Evolutionary conservation across 2,888 invertebrate species (phyloP).

Genomic region (Esperia sulphurella): DNA sequence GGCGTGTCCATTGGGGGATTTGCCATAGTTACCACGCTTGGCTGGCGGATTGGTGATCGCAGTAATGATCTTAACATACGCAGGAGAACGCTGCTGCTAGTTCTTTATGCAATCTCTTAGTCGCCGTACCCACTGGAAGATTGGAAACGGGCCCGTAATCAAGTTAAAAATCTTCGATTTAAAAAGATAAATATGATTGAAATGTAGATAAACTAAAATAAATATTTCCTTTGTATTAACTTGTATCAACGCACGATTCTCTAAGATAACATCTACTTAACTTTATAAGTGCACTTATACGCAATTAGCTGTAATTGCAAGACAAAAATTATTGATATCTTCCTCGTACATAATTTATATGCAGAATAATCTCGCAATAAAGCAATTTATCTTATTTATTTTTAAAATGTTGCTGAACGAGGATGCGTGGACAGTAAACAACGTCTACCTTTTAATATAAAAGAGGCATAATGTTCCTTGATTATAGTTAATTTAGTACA

Average conservation of each 20-base stretch:
- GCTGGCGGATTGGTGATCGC: too few species aligned
- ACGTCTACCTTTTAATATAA: too few species aligned
- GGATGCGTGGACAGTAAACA: neutral
- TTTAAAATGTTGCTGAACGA: neutral
- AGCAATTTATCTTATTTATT: too few species aligned
- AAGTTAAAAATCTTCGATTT: neutral
- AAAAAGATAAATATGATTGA: neutral
- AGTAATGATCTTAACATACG: too few species aligned
- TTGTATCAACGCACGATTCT: constrained; percentile 2
- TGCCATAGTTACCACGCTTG: too few species aligned
- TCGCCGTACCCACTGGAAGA: too few species aligned
- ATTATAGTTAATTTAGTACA: neutral
- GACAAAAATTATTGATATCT: neutral
- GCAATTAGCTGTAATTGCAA: neutral
- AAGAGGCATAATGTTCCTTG: too few species aligned
- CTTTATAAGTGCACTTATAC: neutral
- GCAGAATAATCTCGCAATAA: too few species aligned
- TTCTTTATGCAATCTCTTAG: too few species aligned
- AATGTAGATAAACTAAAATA: neutral
- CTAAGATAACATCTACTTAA: constrained; percentile 1
- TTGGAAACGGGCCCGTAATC: too few species aligned
- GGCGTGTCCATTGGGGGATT: too few species aligned
- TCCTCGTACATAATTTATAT: neutral
- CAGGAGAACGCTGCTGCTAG: too few species aligned
- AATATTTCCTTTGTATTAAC: constrained; percentile 2